phyloP scores from a whole-genome alignment of 2,113 vertebrate genomes.

The Pagrus major region DNA sequence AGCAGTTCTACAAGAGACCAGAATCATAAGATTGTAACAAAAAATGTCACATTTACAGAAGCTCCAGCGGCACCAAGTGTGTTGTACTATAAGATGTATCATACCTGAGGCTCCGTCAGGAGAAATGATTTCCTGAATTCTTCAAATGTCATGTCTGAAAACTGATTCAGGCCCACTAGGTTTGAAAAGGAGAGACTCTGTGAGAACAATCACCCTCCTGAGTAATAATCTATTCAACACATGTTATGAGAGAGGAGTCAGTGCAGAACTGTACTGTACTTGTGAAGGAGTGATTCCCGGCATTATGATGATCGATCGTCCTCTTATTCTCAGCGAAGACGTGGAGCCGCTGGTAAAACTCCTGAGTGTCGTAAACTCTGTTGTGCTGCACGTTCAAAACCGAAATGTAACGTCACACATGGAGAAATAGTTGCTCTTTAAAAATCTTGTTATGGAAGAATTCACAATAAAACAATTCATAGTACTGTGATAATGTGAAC shows the following conservation, averaged over 20 bases:
- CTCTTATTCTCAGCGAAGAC: constrained; percentile 83
- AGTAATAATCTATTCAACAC: neutral
- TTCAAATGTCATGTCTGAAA: constrained; percentile 88
- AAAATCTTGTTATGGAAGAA: neutral
- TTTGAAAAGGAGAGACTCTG: constrained; percentile 4
- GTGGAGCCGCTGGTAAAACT: constrained; percentile 81
- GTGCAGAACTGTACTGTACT: constrained; percentile 75
- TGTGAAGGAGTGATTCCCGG: constrained; percentile 85
- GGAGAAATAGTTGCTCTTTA: neutral
- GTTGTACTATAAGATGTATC: neutral
- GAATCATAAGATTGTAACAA: neutral
- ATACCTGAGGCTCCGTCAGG: constrained; percentile 87
- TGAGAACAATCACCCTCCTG: neutral
- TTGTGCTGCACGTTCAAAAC: constrained; percentile 74
- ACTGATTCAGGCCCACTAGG: constrained; percentile 90
- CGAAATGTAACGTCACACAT: neutral
- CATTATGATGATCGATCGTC: constrained; percentile 85
- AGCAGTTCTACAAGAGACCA: constrained; percentile 86
- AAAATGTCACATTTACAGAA: neutral
- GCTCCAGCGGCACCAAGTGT: neutral
- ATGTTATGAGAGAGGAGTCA: neutral
- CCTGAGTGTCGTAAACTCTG: constrained; percentile 78
- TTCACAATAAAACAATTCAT: neutral
- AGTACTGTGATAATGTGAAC: neutral
- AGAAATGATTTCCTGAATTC: constrained; percentile 86